Conservation (phyloP, 2,113 vertebrate species). For the Fregata magnificens region DNA sequence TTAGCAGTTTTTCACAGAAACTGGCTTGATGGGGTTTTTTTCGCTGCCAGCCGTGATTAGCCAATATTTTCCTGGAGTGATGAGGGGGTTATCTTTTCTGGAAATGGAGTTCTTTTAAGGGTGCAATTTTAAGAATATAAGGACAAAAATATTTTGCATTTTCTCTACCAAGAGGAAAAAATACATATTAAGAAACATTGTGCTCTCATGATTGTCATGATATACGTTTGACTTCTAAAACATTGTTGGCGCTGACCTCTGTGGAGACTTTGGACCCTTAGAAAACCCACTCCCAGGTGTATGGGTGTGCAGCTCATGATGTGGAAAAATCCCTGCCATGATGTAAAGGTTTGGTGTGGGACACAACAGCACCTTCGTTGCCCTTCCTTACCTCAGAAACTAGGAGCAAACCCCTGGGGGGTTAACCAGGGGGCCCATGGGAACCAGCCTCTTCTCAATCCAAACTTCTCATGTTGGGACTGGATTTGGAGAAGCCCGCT, state of each 20-base stretch:
- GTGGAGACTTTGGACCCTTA: background rate
- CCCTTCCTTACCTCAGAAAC: background rate
- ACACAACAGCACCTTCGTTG: background rate
- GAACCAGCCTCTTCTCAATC: background rate
- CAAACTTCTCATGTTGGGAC: accelerated
- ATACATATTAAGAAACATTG: background rate
- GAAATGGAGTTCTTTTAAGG: background rate
- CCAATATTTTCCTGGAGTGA: background rate
- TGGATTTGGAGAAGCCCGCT: accelerated
- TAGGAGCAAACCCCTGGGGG: background rate
- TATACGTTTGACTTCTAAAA: background rate
- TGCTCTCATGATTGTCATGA: background rate
- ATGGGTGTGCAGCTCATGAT: background rate
- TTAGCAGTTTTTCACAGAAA: background rate
- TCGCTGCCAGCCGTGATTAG: background rate
- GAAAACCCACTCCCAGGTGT: background rate
- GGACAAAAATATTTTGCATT: background rate
- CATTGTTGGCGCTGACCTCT: background rate
- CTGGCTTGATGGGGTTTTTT: background rate
- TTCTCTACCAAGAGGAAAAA: background rate
- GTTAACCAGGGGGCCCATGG: accelerated
- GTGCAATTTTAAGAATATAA: background rate
- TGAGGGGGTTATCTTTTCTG: background rate
- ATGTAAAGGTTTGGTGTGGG: background rate
- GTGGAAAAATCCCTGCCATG: background rate